Conservation (phyloP, 2,888 invertebrate species). For the Poecilobothrus nobilitatus region DNA sequence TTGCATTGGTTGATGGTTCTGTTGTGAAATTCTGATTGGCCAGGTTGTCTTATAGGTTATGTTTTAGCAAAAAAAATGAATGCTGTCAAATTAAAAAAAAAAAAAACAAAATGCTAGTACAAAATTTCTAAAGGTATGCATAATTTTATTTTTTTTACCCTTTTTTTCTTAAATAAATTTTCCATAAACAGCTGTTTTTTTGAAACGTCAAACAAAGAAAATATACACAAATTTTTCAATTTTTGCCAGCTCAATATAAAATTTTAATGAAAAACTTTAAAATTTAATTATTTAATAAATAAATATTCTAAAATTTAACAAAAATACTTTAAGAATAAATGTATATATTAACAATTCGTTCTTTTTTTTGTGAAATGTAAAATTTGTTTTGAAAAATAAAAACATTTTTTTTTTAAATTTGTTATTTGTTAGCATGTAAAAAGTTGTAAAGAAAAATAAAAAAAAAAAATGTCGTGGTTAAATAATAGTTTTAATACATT, state of each 20-base stretch:
- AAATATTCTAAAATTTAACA: not conserved
- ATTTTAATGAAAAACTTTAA: not conserved
- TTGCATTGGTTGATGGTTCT: too few relatives aligned
- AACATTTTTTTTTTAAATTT: not conserved
- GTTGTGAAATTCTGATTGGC: too few relatives aligned
- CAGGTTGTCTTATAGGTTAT: too few relatives aligned
- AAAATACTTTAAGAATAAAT: not conserved
- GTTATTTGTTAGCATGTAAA: not conserved
- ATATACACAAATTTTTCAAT: constrained; percentile 6
- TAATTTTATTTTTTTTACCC: not conserved
- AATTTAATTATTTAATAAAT: not conserved
- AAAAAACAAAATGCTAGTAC: too few relatives aligned
- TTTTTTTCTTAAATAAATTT: too few relatives aligned
- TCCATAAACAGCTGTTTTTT: not conserved
- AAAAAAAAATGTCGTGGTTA: constrained; percentile 55
- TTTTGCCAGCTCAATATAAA: not conserved
- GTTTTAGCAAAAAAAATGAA: too few relatives aligned
- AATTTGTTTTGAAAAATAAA: not conserved
- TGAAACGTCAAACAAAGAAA: constrained; percentile 1
- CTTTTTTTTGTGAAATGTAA: not conserved
- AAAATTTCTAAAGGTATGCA: too few relatives aligned
- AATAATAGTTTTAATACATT: constrained; percentile 52
- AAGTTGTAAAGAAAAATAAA: not conserved
- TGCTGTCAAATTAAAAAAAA: too few relatives aligned
- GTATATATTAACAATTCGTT: not conserved